phyloP scores from a whole-genome alignment of 2,888 invertebrate species.

The Sycophila texana region DNA sequence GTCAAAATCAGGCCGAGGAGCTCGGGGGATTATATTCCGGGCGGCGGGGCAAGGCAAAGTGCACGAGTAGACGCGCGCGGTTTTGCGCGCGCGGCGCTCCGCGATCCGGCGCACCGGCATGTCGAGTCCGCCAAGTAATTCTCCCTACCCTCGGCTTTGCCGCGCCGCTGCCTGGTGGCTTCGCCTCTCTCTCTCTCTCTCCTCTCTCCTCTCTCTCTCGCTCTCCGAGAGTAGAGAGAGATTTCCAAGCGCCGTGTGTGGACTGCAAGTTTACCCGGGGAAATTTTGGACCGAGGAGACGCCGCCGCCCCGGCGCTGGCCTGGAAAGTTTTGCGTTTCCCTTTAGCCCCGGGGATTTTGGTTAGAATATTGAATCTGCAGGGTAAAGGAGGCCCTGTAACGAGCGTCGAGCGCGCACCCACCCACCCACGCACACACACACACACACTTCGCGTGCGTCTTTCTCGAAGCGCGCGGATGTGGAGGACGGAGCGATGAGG shows the following conservation, averaged over 20 bases:
- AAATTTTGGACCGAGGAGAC: conserved; percentile 66
- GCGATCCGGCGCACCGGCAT: conserved; percentile 59
- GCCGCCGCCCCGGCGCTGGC: conserved; percentile 14
- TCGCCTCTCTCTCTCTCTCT: conserved; percentile 45
- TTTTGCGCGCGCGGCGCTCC: conserved; percentile 61
- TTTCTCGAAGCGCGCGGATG: not conserved
- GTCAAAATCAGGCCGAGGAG: conserved; percentile 3
- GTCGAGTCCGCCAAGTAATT: conserved; percentile 72
- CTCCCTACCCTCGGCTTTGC: conserved; percentile 47
- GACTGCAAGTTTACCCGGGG: conserved; percentile 69
- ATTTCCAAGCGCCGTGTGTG: conserved; percentile 61
- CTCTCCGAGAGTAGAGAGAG: no score
- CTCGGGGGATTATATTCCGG: conserved; percentile 2
- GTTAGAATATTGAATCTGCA: conserved; percentile 75
- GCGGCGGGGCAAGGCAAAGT: conserved; percentile 28
- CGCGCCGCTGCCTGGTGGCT: not conserved
- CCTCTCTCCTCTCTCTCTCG: conserved; percentile 34
- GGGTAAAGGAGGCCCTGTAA: conserved; percentile 70
- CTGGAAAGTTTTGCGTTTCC: conserved; percentile 69
- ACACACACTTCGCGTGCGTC: not conserved
- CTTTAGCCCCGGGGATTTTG: conserved; percentile 75
- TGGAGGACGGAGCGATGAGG: not conserved
- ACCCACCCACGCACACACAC: conserved; percentile 1
- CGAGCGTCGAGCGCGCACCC: conserved; percentile 65
- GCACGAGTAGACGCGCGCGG: conserved; percentile 30